phyloP scores from a whole-genome alignment of 2,888 invertebrate genomes.

The Teleogryllus oceanicus region DNA sequence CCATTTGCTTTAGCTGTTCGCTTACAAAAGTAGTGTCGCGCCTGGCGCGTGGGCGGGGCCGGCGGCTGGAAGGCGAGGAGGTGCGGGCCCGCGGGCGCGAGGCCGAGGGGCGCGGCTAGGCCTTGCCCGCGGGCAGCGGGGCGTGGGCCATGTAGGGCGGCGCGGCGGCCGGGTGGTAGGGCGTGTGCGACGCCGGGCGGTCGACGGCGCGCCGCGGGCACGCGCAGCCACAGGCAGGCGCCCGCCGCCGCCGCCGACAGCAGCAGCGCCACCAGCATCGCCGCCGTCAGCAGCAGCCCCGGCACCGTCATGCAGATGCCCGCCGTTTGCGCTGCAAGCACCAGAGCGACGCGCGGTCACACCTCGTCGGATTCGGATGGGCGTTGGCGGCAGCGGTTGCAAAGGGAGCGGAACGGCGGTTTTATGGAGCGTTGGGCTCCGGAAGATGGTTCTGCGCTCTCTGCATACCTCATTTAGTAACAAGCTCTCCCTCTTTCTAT shows the following conservation, averaged over 20 bases:
- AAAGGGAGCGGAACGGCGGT: too few relatives aligned
- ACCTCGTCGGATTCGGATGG: too few relatives aligned
- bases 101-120: background rate
- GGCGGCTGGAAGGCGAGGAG: too few relatives aligned
- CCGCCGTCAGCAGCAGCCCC: conserved; percentile 61
- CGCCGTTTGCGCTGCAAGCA: conserved; percentile 39
- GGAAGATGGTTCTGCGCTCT: too few relatives aligned
- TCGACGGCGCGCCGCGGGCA: background rate
- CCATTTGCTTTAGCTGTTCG: too few relatives aligned
- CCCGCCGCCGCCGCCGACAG: conserved; percentile 56
- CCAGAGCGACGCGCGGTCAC: too few relatives aligned
- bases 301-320: conserved; percentile 62
- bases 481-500: too few relatives aligned
- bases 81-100: background rate
- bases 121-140: background rate
- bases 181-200: background rate
- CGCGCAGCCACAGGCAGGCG: conserved; percentile 51
- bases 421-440: too few relatives aligned
- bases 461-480: too few relatives aligned
- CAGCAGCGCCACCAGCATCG: conserved; percentile 59
- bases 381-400: too few relatives aligned
- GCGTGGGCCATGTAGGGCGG: conserved; percentile 9
- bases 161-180: background rate
- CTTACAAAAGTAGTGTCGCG: too few relatives aligned
- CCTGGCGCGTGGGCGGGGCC: too few relatives aligned